A percentile compares a stretch with the other conserved stretches of the same genome.
phyloP scores from a whole-genome alignment of 2,113 vertebrate species.

The Chitala chitala region DNA sequence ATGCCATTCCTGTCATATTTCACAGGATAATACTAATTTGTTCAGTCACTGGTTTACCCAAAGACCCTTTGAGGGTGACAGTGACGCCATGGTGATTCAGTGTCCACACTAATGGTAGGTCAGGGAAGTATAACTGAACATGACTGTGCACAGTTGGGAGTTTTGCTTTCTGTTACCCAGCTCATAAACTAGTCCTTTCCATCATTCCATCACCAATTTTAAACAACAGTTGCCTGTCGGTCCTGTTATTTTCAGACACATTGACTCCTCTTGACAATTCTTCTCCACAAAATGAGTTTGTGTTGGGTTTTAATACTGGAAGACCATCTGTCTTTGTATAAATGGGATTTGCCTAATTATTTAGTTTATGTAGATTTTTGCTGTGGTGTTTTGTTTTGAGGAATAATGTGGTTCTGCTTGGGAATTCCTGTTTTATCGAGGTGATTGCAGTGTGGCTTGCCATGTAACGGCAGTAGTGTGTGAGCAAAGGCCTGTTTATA shows the following conservation, averaged over 20 bases:
- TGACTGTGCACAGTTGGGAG: too few species aligned
- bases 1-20: neutral
- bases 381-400: neutral
- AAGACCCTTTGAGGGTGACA: too few species aligned
- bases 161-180: constrained; percentile 1
- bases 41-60: too few species aligned
- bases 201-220: neutral
- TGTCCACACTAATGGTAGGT: too few species aligned
- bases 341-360: constrained; percentile 10
- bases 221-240: neutral
- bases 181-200: too few species aligned
- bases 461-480: neutral
- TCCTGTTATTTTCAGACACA: neutral
- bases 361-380: constrained; percentile 9
- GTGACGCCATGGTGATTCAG: too few species aligned
- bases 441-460: neutral
- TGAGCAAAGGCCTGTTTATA: neutral
- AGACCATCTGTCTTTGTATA: neutral
- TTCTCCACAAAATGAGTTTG: neutral
- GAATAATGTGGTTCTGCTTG: neutral
- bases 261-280: neutral
- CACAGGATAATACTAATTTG: too few species aligned
- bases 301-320: neutral
- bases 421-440: neutral
- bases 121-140: too few species aligned